Conservation (phyloP, 1,140 invertebrate genomes). For the Agrypnia vestita region DNA sequence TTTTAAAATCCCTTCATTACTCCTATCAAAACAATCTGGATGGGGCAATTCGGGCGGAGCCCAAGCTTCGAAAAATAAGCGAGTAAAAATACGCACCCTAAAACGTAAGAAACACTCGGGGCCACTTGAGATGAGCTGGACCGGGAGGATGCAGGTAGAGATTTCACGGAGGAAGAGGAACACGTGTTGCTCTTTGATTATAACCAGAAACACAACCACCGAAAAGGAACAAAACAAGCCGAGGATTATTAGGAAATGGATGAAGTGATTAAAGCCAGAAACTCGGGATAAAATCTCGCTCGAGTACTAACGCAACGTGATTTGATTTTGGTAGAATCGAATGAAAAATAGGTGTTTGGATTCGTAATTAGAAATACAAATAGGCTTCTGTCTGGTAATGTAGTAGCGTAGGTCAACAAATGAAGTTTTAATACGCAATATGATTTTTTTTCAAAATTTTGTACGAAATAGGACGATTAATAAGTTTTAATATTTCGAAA, state of each 20-base stretch:
- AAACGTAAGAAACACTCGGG: background rate
- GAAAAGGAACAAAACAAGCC: background rate
- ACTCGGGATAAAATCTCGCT: too few relatives aligned
- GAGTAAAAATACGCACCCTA: constrained; percentile 9
- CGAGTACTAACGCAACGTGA: too few relatives aligned
- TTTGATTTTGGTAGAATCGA: too few relatives aligned
- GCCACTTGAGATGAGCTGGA: background rate
- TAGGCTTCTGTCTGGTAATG: too few relatives aligned
- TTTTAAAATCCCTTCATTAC: background rate
- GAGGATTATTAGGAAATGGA: background rate
- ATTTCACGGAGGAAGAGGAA: background rate
- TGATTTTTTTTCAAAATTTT: too few relatives aligned
- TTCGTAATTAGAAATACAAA: too few relatives aligned
- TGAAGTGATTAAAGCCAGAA: constrained; percentile 3
- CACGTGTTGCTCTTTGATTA: constrained; percentile 25
- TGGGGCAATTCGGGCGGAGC: background rate
- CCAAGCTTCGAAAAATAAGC: background rate
- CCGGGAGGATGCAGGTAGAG: too few relatives aligned
- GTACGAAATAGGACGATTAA: too few relatives aligned
- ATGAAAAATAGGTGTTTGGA: too few relatives aligned
- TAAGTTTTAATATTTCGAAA: too few relatives aligned
- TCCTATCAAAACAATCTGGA: constrained; percentile 5
- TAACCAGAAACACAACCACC: constrained; percentile 4
- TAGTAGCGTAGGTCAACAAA: too few relatives aligned
- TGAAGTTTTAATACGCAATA: too few relatives aligned